These are phyloP conservation scores for Myxocyprinus asiaticus DNA, from an alignment of 2,113 vertebrate genomes.

Conservation along the genomic window DNA sequence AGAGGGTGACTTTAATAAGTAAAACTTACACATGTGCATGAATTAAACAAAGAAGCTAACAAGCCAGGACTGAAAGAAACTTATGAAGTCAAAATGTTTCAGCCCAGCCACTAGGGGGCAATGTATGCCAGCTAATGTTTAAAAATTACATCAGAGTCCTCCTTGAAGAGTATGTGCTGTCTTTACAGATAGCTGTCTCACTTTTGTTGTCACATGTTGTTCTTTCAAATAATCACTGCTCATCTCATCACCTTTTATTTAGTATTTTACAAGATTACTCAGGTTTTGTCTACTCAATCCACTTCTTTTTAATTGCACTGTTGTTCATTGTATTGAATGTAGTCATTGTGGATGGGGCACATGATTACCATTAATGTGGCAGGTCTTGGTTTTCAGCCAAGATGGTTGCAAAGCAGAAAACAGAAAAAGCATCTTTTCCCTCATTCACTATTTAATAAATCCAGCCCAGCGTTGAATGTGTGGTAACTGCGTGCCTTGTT, in stretches of 20 bases:
- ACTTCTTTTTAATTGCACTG: neutral
- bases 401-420: too few relatives aligned
- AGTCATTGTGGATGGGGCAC: too few relatives aligned
- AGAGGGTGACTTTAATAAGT: too few relatives aligned
- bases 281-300: neutral
- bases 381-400: neutral
- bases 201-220: neutral
- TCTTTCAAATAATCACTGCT: neutral
- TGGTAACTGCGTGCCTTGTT: neutral
- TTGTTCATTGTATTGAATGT: too few relatives aligned
- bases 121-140: constrained; percentile 42
- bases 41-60: too few relatives aligned
- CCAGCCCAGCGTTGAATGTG: neutral
- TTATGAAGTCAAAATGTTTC: neutral
- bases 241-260: neutral
- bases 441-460: neutral
- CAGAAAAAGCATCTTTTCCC: too few relatives aligned
- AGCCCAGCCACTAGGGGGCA: constrained; percentile 57
- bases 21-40: too few relatives aligned
- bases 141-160: neutral
- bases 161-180: neutral
- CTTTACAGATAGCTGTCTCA: neutral
- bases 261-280: neutral
- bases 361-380: too few relatives aligned
- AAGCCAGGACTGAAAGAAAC: neutral